These are phyloP conservation scores for Laspeyria flexula DNA, from an alignment of 2,888 invertebrate species.

Conservation along the genomic window DNA sequence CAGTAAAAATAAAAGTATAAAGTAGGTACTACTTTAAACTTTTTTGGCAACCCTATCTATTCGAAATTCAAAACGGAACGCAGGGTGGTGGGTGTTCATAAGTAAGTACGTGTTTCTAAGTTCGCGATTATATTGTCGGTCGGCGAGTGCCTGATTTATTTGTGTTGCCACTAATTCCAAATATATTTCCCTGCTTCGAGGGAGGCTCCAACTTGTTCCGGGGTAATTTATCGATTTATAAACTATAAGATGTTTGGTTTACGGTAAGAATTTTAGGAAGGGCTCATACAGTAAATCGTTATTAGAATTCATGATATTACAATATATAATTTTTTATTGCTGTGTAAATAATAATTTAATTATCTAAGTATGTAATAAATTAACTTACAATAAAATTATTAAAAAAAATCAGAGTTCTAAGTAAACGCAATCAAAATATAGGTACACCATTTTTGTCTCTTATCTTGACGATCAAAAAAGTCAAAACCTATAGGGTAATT, in stretches of 20 bases:
- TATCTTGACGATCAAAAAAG: no score
- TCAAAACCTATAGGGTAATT: no score
- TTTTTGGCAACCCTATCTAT: conserved; percentile 48
- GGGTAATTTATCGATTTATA: conserved; percentile 48
- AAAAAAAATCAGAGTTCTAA: no score
- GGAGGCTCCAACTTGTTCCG: conserved; percentile 43
- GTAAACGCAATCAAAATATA: no score
- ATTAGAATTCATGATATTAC: no score
- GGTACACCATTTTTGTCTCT: no score
- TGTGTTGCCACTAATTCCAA: conserved; percentile 58
- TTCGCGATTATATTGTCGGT: conserved; percentile 56
- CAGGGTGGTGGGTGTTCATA: conserved; percentile 53
- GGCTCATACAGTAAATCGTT: no score
- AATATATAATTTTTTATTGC: no score
- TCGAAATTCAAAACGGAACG: conserved; percentile 56
- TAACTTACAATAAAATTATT: no score
- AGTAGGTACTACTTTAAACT: neutral
- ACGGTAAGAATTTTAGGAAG: conserved; percentile 24
- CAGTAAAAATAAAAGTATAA: no score
- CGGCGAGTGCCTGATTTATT: conserved; percentile 60
- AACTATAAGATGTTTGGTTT: conserved; percentile 44
- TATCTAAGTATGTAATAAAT: no score
- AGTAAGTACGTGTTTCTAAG: conserved; percentile 64
- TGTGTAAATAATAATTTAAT: no score
- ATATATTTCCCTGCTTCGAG: conserved; percentile 56